phyloP scores from a whole-genome alignment of 2,888 invertebrate genomes.

The Acrobasis repandana region DNA sequence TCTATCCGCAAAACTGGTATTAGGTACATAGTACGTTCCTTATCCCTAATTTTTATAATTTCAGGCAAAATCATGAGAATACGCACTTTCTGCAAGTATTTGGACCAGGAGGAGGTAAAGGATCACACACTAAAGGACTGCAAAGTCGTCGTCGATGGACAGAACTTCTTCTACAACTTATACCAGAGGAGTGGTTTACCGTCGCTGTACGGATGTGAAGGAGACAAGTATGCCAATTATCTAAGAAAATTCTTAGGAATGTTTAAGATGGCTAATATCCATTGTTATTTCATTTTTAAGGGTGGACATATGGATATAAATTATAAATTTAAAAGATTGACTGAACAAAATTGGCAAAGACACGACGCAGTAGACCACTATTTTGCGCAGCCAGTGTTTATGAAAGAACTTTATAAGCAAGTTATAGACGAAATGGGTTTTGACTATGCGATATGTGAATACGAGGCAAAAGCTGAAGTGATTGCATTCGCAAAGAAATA shows the following conservation, averaged over 20 bases:
- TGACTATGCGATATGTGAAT: slow-evolving; percentile 40
- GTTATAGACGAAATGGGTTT: slow-evolving; percentile 46
- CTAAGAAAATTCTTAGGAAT: slow-evolving; percentile 37
- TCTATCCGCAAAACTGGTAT: too few species aligned
- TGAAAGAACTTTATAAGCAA: slow-evolving; percentile 40
- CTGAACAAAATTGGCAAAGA: not conserved
- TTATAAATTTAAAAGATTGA: slow-evolving; percentile 27
- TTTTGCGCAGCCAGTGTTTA: slow-evolving; percentile 36
- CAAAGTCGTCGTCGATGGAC: slow-evolving; percentile 49
- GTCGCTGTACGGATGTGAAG: slow-evolving; percentile 44
- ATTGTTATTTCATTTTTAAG: slow-evolving; percentile 49
- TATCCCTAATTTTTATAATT: not conserved
- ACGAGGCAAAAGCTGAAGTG: slow-evolving; percentile 44
- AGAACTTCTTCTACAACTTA: slow-evolving; percentile 40
- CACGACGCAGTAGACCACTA: not conserved
- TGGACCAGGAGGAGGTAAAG: slow-evolving; percentile 16
- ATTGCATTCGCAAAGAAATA: slow-evolving; percentile 45
- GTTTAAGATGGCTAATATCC: slow-evolving; percentile 46
- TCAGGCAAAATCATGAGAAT: slow-evolving; percentile 24
- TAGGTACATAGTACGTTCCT: too few species aligned
- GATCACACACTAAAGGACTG: slow-evolving; percentile 36
- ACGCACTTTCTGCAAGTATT: slow-evolving; percentile 19
- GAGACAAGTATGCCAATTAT: slow-evolving; percentile 40
- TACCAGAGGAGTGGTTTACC: slow-evolving; percentile 37
- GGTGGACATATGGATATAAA: slow-evolving; percentile 41